A percentile compares a stretch with the other conserved stretches of the same genome.
phyloP scores from a whole-genome alignment of 2,888 invertebrate species.

The Papilio protenor region DNA sequence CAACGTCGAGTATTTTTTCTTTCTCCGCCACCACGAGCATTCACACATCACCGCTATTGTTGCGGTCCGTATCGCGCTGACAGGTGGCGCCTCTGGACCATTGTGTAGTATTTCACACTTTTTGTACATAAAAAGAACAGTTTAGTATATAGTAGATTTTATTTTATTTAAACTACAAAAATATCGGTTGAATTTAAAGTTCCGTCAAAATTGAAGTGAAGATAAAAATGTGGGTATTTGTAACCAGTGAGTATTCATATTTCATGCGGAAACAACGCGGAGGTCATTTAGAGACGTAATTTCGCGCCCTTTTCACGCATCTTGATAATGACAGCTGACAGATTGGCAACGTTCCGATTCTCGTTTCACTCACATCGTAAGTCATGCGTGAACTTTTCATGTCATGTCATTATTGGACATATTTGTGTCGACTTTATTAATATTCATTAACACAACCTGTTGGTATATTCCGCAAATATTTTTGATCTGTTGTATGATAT shows the following conservation, averaged over 20 bases:
- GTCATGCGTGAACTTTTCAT: constrained; percentile 28
- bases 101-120: constrained; percentile 21
- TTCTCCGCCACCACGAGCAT: constrained; percentile 27
- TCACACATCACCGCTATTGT: constrained; percentile 34
- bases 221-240: neutral
- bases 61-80: constrained; percentile 19
- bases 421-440: constrained; percentile 24
- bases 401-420: neutral
- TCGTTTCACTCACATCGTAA: constrained; percentile 38
- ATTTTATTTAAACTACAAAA: constrained; percentile 8
- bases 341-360: constrained; percentile 49
- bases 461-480: neutral
- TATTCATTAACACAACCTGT: neutral
- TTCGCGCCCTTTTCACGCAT: constrained; percentile 46
- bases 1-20: constrained; percentile 12
- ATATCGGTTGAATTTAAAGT: neutral
- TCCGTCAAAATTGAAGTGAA: neutral
- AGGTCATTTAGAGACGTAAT: constrained; percentile 45
- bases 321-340: constrained; percentile 47
- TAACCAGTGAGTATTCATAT: neutral
- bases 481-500: neutral
- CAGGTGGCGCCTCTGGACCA: constrained; percentile 17
- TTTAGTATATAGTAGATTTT: neutral
- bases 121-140: neutral
- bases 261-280: constrained; percentile 30